Evolutionary conservation across 2,797 vertebrate species (phyloP), one percentile per base, ranked within the genome.

Genomic region (Simalia tracyae): DNA sequence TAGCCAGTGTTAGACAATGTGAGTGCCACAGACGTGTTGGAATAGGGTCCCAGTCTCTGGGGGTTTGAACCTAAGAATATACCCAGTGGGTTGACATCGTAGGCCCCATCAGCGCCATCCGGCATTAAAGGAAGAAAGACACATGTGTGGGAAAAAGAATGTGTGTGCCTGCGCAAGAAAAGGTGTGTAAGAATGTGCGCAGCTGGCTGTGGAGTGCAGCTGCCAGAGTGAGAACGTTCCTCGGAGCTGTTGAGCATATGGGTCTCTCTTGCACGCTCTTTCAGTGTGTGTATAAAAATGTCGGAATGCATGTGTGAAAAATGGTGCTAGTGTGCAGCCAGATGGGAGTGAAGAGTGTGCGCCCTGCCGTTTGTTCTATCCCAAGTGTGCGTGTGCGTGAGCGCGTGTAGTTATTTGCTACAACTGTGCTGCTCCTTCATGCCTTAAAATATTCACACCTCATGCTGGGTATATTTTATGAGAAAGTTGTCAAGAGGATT

Each of bases 361-460:
- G 86, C 60, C 60, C 24, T 46, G 31, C 14, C 2, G 0, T 56
- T 56, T 59, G n/a, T 28, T 50, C 61, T 28, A 26, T 28, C 22
- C 24, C 89, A 17, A 3, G 3, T 68, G 5, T 19, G 1, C 22
- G 63, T 19, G 14, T 84, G 89, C 28, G n/a, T 12, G 42, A 2
- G 57, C 5, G 59, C 1, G 1, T 1, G 5, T 46, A 26, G 50
- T 26, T 22, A 46, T 84, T 31, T 57, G 19, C 31, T n/a, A 72
- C 15, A 17, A 54, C 86, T 72, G 31, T 46, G 84, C 42, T 5
- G 24, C 31, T 36, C 46, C 28, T 11, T 15, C 87, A 84, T 19
- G 24, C 50, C 88, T 85, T 89, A 64, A 86, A 92, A 86, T 92
- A 89, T 89, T 89, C 54, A 89, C 87, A 89, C 2, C 17, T 63